Evolutionary conservation across 2,797 vertebrate genomes (phyloP), one percentile per base, ranked within the genome.

Genomic region (Leuciscus waleckii): DNA sequence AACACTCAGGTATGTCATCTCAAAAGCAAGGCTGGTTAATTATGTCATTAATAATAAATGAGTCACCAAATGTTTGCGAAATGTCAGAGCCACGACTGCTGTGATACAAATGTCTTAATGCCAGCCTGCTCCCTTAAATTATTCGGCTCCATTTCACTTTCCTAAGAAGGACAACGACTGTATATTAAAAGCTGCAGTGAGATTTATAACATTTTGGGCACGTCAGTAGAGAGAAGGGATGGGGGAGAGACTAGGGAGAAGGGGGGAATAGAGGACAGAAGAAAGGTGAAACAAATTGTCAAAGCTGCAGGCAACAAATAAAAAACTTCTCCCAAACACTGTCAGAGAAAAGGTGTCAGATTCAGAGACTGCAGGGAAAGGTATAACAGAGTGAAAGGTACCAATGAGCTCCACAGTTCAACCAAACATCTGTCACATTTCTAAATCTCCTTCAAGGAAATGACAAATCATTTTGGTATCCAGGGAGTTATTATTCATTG

Each of bases 1-100:
- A 84, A 68, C 74, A 69, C 46, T 69, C 46, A 13, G 43, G 63
- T 54, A 37, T 81, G 67, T 67, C 21, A 68, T 56, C 7, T 56
- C 2, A 23, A 77, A 68, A 54, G 6, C 17, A 41, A n/a, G 16
- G 23, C 39, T 19, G 32, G 32, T 73, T 83, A 65, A 68, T 63
- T 21, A 21, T 37, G 67, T 2, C 39, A 79, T 71, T 75, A 83
- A 88, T 71, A 83, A 67, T 85, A 35, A 70, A 87, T 78, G 14
- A 88, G 61, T 39, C 69, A 58, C 78, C 58, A 41, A 39, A 39
- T 41, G 46, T 76, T 83, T 77, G 9, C 4, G 6, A 83, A 78
- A 84, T 65, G 54, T 77, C 79, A 71, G 58, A 65, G 67, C 46
- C 29, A 49, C 10, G 29, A 67, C 49, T 19, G 32, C 63, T 35